Base-by-base conservation (phyloP, 2,113 vertebrate genomes). In the Dissostichus mawsoni region DNA sequence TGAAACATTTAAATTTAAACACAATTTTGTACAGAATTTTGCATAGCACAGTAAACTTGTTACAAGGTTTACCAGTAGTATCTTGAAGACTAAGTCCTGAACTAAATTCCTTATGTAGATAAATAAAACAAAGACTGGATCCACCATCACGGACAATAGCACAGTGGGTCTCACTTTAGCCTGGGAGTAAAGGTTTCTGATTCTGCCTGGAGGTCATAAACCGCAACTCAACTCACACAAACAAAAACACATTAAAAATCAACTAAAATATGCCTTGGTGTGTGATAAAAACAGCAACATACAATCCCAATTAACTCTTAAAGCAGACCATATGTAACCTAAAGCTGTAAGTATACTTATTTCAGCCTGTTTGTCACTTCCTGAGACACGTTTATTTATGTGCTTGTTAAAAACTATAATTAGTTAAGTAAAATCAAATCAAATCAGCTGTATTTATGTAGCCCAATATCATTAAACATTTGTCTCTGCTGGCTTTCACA, bases 61-160 rank as follows among this genome's bases (percentile, higher is more conserved):
- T 61, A 59, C 6, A 66, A 71, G 11, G 29, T 62, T 63, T 48
- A 18, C 47, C 47, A 29, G 44, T 45, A 8, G 57, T 25, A 33
- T 47, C 45, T 62, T 23, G 18, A 29, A 56, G 9, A 62, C 33
- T 9, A 12, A 63, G 1, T 55, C 48, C 20, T 29, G 44, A 44
- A 51, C 16, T 25, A 41, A 51, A 50, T 25, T 53, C 64, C 16
- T 66, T 12, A 25, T 45, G 45, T 23, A 17, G 20, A 58, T 70
- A 55, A 76, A 29, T 82, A n/a, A 64, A 76, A 58, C 11, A 70
- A 69, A 16, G 25, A 50, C 20, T 13, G 33, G 50, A 33, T 59
- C 10, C 58, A 59, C 48, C 44, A 9, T 58, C 10, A 36, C 47
- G 23, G 47, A 29, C 25, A 16, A 18, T 13, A 13, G 11, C 7